Evolutionary conservation across 2,888 invertebrate genomes (phyloP).

Genomic region (Cephus rjabovi): DNA sequence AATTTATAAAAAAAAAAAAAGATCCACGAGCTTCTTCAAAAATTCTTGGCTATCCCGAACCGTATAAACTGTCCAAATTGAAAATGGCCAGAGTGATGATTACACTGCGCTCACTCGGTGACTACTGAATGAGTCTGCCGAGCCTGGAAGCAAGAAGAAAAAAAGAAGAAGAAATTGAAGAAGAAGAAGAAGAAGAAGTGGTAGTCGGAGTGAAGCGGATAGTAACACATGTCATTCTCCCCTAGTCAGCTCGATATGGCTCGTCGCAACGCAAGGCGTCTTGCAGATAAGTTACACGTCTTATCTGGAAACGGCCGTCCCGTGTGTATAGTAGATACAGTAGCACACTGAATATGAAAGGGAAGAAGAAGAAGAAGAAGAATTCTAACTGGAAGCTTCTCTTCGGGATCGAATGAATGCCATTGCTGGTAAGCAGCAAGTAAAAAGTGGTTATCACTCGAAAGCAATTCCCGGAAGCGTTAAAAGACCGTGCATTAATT

Average conservation of each 20-base stretch:
- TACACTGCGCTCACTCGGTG: background rate
- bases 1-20: no score
- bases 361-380: background rate
- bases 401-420: background rate
- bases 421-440: background rate
- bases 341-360: background rate
- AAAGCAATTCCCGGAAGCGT: background rate
- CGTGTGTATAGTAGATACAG: background rate
- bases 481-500: background rate
- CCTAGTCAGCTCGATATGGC: slow-evolving; percentile 5
- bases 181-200: background rate
- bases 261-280: background rate
- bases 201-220: background rate
- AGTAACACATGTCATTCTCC: slow-evolving; percentile 21
- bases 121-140: background rate
- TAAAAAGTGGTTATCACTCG: background rate
- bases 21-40: no score
- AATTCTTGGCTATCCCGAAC: no score
- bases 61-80: background rate
- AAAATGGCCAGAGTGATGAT: background rate
- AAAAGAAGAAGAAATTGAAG: no score
- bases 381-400: background rate
- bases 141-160: background rate
- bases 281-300: background rate
- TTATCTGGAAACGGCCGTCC: background rate